Evolutionary conservation across 37 sponge, comb jelly and placozoan genomes (phyloP).

Genomic region (Cliona cf. orientalis): DNA sequence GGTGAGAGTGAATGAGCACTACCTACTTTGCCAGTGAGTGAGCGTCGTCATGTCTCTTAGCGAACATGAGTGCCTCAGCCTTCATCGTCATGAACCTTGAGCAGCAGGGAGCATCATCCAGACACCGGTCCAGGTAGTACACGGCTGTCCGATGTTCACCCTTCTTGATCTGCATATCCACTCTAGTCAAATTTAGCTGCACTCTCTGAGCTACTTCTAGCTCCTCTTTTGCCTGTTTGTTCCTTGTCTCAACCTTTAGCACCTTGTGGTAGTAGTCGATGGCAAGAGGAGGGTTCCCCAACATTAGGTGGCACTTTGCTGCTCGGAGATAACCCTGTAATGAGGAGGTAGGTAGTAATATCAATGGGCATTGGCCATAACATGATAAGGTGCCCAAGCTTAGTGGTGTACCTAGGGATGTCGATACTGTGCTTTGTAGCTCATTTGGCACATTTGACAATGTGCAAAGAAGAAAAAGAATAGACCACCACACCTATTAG

Average conservation of each 20-base stretch:
- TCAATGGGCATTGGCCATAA: no score
- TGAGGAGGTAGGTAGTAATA: background rate
- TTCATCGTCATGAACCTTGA: constrained; percentile 17
- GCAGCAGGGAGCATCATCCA: constrained; percentile 58
- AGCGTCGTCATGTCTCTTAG: constrained; percentile 53
- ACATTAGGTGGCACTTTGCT: constrained; percentile 87
- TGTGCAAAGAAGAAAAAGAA: no score
- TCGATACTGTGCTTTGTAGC: no score
- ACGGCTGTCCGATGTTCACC: constrained; percentile 48
- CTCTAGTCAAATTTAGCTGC: background rate
- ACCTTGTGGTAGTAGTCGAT: constrained; percentile 73
- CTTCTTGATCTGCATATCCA: constrained; percentile 10
- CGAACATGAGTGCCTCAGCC: constrained; percentile 65
- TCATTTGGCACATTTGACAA: no score
- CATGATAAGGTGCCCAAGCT: no score
- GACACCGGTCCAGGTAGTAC: constrained; percentile 45
- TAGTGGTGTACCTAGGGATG: no score
- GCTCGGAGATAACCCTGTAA: constrained; percentile 82
- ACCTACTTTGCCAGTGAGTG: constrained; percentile 66
- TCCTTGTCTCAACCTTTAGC: constrained; percentile 49
- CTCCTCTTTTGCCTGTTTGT: constrained; percentile 67
- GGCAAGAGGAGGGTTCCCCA: constrained; percentile 85
- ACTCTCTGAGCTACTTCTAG: constrained; percentile 32
- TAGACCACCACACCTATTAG: no score
- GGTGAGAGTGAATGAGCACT: no score